Evolutionary conservation across 2,797 vertebrate genomes (phyloP).

Genomic region (Pogonophryne albipinna): DNA sequence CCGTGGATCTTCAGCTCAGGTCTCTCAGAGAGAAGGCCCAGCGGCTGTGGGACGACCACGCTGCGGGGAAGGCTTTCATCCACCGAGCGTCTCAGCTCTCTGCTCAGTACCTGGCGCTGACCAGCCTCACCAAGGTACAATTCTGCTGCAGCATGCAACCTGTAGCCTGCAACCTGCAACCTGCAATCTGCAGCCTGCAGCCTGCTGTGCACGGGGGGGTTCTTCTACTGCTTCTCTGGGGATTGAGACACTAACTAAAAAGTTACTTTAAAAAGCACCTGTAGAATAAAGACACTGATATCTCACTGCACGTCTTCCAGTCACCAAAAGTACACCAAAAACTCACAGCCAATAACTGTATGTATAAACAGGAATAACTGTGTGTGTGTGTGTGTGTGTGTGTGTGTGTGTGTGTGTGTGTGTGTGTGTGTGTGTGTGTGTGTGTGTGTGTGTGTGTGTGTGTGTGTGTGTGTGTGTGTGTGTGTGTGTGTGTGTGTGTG

Average conservation of each 20-base stretch:
- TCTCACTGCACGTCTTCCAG: no score
- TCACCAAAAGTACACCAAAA: no score
- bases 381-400: no score
- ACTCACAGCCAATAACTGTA: no score
- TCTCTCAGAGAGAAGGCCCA: conserved; percentile 96
- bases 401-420: no score
- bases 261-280: no score
- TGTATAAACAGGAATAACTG: no score
- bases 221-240: conserved; percentile 53
- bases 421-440: no score
- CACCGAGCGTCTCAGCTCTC: conserved; percentile 96
- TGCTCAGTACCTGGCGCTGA: conserved; percentile 94
- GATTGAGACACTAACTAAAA: conserved; percentile 39
- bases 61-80: conserved; percentile 94
- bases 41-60: conserved; percentile 93
- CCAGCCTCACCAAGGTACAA: conserved; percentile 96
- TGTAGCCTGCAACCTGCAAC: conserved; percentile 71
- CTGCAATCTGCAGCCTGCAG: conserved; percentile 70
- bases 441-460: no score
- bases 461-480: conserved; percentile 14
- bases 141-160: conserved; percentile 81
- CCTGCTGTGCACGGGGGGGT: conserved; percentile 49
- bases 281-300: conserved; percentile 1
- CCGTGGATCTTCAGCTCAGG: conserved; percentile 92
- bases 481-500: conserved; percentile 56